Base-by-base conservation (phyloP, 2,888 invertebrate species). In the Hirtodrosophila duncani region DNA sequence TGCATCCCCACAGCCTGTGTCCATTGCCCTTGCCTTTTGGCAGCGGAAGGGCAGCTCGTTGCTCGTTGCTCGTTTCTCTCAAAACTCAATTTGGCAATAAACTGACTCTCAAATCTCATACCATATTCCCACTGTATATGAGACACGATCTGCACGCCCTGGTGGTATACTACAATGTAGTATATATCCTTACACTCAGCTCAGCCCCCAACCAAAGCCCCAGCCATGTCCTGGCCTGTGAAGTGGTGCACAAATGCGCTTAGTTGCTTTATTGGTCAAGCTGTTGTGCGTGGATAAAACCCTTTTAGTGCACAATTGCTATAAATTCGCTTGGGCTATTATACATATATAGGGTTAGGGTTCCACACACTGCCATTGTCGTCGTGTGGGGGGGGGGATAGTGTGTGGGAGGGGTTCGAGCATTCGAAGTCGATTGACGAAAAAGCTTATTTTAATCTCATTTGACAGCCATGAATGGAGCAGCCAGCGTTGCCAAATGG, bases 231-330 rank as follows among this genome's bases (percentile, higher is more conserved):
- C 26, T 39, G n/a, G n/a, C 9, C 10, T 33, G 48, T 71, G 55
- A 67, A 67, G 71, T 66, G 69, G 69, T 46, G 67, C 82, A 72
- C 72, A 77, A 77, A 81, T 80, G 80, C 80, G 80, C 82, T 79
- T 77, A 81, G 78, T 81, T 82, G 78, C 78, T 78, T 82, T 82
- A 78, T 82, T 78, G 78, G 78, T 78, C 78, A 78, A 80, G 78
- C 82, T 82, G 81, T 82, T 81, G 78, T 78, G 82, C 81, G 79
- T 81, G 82, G 82, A 79, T 78, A 82, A 82, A 79, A 79, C 82
- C 78, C 78, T 79, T 82, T 79, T 78, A 81, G 71, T 78, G 81
- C 79, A 82, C 78, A 82, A 78, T 82, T 82, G 82, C 78, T 81
- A 82, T 78, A 79, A 79, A 79, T 79, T 79, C 70, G 70, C 65